Evolutionary conservation across 2,113 vertebrate genomes (phyloP).

Genomic region (Merops nubicus): DNA sequence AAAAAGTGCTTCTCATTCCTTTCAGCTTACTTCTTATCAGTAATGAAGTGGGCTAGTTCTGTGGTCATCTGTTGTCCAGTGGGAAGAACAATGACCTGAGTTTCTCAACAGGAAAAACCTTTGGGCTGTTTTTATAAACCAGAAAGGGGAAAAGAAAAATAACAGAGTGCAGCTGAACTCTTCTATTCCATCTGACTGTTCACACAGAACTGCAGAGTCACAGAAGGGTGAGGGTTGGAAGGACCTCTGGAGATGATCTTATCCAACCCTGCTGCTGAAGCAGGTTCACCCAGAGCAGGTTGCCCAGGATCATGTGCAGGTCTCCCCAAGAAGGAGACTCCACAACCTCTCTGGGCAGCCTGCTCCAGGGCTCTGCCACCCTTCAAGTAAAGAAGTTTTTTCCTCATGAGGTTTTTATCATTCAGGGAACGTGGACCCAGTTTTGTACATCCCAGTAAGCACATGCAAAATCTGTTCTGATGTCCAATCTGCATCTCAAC

Average conservation of each 20-base stretch:
- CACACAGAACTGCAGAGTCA: neutral
- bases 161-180: neutral
- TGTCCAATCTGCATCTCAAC: neutral
- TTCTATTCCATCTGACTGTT: neutral
- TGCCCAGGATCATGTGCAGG: neutral
- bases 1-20: constrained; percentile 19
- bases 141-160: neutral
- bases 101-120: constrained; percentile 3
- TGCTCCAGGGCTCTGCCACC: neutral
- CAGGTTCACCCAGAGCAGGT: neutral
- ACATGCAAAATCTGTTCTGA: neutral
- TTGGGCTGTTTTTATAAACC: neutral
- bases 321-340: neutral
- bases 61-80: neutral
- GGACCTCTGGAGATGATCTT: neutral
- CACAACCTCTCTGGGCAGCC: neutral
- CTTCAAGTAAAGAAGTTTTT: neutral
- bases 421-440: neutral
- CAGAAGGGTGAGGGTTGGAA: neutral
- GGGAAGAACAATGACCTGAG: neutral
- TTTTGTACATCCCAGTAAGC: neutral
- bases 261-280: neutral
- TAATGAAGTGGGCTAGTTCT: neutral
- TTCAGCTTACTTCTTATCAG: constrained; percentile 17
- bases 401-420: neutral